phyloP scores from a whole-genome alignment of 2,888 invertebrate species.

The Leucophora obtusa region DNA sequence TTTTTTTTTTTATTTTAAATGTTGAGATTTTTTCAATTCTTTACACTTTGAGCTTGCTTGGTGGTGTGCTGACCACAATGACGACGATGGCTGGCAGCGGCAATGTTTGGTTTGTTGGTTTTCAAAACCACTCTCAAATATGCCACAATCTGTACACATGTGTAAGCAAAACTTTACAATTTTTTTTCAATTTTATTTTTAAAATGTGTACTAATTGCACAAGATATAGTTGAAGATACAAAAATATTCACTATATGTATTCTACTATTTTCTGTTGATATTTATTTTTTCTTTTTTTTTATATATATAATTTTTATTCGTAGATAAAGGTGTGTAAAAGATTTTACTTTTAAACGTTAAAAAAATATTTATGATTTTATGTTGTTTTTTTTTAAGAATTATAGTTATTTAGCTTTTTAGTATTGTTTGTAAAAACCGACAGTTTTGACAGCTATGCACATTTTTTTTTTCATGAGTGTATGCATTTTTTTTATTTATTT shows the following conservation, averaged over 20 bases:
- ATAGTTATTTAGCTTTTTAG: slow-evolving; percentile 14
- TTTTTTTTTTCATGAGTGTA: slow-evolving; percentile 38
- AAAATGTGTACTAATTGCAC: slow-evolving; percentile 41
- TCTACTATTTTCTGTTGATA: background rate
- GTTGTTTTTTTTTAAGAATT: background rate
- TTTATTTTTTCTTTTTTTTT: slow-evolving; percentile 17
- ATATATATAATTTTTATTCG: slow-evolving; percentile 32
- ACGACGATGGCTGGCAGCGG: slow-evolving; percentile 5
- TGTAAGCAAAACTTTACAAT: slow-evolving; percentile 21
- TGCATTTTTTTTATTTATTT: slow-evolving; percentile 25
- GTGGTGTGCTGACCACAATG: slow-evolving; percentile 41
- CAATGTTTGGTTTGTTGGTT: slow-evolving; percentile 20
- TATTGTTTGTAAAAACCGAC: slow-evolving; percentile 14
- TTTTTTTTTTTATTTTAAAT: slow-evolving; percentile 15
- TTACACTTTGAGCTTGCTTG: slow-evolving; percentile 16
- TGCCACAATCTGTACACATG: slow-evolving; percentile 26
- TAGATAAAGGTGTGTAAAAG: slow-evolving; percentile 42
- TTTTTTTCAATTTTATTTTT: slow-evolving; percentile 19
- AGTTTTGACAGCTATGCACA: slow-evolving; percentile 12
- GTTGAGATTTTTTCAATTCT: background rate
- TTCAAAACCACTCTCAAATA: slow-evolving; percentile 29
- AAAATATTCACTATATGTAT: background rate
- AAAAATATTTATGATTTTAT: background rate
- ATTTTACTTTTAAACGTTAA: slow-evolving; percentile 8
- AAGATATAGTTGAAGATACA: slow-evolving; percentile 5